Base-by-base conservation (phyloP, 2,113 vertebrate species). In the Hemichromis elongatus region DNA sequence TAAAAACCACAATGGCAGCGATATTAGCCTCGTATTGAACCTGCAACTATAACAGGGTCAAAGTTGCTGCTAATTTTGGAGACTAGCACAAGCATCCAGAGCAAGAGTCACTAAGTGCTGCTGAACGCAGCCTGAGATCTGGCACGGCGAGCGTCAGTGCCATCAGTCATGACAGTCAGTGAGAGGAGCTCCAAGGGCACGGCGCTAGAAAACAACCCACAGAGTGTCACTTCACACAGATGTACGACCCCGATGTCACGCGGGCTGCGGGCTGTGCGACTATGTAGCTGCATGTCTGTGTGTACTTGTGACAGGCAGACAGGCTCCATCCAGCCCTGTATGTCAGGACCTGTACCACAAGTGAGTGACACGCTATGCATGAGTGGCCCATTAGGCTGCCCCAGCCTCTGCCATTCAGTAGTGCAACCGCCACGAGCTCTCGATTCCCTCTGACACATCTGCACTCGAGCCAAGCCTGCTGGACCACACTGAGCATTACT, bases 11-110 rank as follows among this genome's bases (percentile, higher is more conserved):
- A 89, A 77, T 9, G 40, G n/a, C 42, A 1, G 59, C 19, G 52
- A 61, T 89, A 86, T 90, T 78, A 86, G 55, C 78, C 84, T 7
- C 75, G 87, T 93, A 93, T 93, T 92, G 89, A 93, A 90, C 40
- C 87, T 18, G 68, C 81, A 26, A 57, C 82, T 26, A 61, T 89
- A 90, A 92, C 85, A 80, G 90, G 89, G 87, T 92, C 86, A 92
- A 86, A 82, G 79, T 81, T 10, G 90, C 77, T 83, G 83, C 88
- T 92, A 84, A 88, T 89, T 94, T 86, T 82, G 77, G 85, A 82
- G 18, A 47, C 77, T 1, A 28, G 45, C 55, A 18, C 26, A 2
- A 2, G 13, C 37, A 28, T 81, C 77, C 2, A 4, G 35, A 57
- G 45, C 1, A 1, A 75, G 19, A 47, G 83, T 14, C 30, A 24